These are phyloP conservation scores for Magallana angulata DNA, from an alignment of 1,140 invertebrate species.

Conservation along the genomic window DNA sequence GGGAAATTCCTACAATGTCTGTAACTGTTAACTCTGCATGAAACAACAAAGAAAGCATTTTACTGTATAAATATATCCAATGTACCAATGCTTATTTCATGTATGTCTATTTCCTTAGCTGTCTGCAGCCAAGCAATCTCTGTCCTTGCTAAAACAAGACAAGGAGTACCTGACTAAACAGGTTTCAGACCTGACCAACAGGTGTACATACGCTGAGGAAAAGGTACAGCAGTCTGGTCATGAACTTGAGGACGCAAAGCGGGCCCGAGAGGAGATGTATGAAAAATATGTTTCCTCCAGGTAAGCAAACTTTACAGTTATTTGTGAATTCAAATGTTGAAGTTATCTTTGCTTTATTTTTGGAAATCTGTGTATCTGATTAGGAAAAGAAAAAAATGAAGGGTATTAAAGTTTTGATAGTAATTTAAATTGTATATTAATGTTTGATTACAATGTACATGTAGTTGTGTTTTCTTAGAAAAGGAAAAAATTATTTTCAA, in stretches of 20 bases:
- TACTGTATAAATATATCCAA: no score
- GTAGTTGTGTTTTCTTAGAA: neutral
- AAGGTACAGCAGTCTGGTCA: slow-evolving; percentile 69
- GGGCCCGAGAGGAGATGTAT: slow-evolving; percentile 79
- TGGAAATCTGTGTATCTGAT: no score
- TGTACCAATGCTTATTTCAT: neutral
- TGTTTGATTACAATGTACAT: no score
- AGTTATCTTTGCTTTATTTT: no score
- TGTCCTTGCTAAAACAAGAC: slow-evolving; percentile 77
- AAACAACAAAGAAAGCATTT: no score
- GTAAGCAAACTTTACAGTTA: slow-evolving; percentile 60
- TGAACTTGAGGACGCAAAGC: slow-evolving; percentile 77
- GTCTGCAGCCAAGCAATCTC: slow-evolving; percentile 73
- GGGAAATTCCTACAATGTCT: no score
- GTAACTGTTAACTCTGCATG: no score
- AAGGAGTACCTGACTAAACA: slow-evolving; percentile 79
- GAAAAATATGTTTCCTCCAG: slow-evolving; percentile 79
- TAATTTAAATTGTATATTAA: no score
- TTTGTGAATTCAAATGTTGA: no score
- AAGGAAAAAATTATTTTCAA: neutral
- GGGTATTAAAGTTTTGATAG: no score
- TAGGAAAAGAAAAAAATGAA: no score
- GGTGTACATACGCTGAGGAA: slow-evolving; percentile 74
- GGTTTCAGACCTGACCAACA: slow-evolving; percentile 73
- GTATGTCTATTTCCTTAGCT: slow-evolving; percentile 62